A percentile compares a stretch with the other conserved stretches of the same genome.
Conservation (phyloP, 2,888 invertebrate species). For the Liposcelis brunnea region DNA sequence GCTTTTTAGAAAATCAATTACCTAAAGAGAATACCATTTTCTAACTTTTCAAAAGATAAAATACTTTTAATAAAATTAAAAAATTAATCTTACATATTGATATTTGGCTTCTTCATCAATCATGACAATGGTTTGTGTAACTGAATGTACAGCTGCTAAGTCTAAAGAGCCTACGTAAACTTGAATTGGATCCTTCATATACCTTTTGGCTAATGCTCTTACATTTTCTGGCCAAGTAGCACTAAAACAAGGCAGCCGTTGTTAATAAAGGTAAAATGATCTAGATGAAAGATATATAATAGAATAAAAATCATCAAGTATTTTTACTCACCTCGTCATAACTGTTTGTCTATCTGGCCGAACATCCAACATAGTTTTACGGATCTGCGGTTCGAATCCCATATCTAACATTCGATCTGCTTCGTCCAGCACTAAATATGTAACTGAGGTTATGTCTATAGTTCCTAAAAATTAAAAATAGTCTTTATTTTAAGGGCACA, state of each 20-base stretch:
- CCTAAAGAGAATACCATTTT: too few relatives aligned
- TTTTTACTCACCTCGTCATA: constrained; percentile 52
- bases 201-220: constrained; percentile 63
- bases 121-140: constrained; percentile 61
- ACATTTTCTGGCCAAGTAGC: constrained; percentile 92
- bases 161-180: constrained; percentile 78
- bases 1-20: constrained; percentile 47
- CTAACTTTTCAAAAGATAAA: constrained; percentile 10
- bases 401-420: constrained; percentile 76
- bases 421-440: constrained; percentile 85
- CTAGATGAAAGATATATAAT: too few relatives aligned
- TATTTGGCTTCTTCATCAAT: constrained; percentile 56
- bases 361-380: constrained; percentile 60
- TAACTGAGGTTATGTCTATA: constrained; percentile 60
- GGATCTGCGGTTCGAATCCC: constrained; percentile 79
- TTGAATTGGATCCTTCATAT: constrained; percentile 79
- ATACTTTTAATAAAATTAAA: background rate
- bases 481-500: constrained; percentile 5
- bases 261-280: background rate
- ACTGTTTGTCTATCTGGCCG: constrained; percentile 85
- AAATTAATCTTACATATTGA: constrained; percentile 29
- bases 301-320: too few relatives aligned
- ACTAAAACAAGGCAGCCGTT: constrained; percentile 25
- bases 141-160: constrained; percentile 76
- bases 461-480: constrained; percentile 26